A percentile compares a stretch with the other conserved stretches of the same genome.
Evolutionary conservation across 1,140 invertebrate species (phyloP).

Genomic region (Drosophila dunni): DNA sequence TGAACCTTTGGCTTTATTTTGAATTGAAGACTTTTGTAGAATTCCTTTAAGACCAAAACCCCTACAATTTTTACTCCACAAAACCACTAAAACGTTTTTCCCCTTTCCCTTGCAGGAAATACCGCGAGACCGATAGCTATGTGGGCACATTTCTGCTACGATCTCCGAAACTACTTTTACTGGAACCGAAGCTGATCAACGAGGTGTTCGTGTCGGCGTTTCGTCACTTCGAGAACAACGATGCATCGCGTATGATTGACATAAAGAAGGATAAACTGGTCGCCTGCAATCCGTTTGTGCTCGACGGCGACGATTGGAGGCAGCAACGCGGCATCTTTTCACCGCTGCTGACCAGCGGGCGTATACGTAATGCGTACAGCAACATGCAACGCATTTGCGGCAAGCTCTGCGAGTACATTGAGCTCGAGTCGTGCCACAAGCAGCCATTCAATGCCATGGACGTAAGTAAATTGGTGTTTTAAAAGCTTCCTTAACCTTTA

Average conservation of each 20-base stretch:
- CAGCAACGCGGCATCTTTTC: slow-evolving; percentile 85
- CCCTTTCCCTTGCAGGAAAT: slow-evolving; percentile 27
- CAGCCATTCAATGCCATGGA: slow-evolving; percentile 55
- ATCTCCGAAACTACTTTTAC: slow-evolving; percentile 84
- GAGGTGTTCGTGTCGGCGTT: slow-evolving; percentile 85
- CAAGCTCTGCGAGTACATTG: slow-evolving; percentile 59
- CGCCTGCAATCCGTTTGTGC: slow-evolving; percentile 85
- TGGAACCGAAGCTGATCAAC: slow-evolving; percentile 86
- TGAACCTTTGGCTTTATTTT: no score
- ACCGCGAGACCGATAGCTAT: slow-evolving; percentile 62
- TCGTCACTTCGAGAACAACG: slow-evolving; percentile 84
- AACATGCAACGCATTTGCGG: slow-evolving; percentile 64
- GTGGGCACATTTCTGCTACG: slow-evolving; percentile 84
- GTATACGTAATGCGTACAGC: slow-evolving; percentile 67
- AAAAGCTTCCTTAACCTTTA: not conserved
- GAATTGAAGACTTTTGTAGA: no score
- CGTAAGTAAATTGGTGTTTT: slow-evolving; percentile 38
- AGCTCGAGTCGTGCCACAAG: not conserved
- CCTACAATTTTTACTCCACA: no score
- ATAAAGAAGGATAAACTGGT: slow-evolving; percentile 83
- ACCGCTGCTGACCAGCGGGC: slow-evolving; percentile 86
- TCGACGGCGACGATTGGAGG: slow-evolving; percentile 86
- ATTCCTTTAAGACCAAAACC: no score
- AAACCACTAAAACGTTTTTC: not conserved
- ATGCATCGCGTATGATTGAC: slow-evolving; percentile 76